Evolutionary conservation across 2,797 vertebrate genomes (phyloP).

Genomic region (Diplodus sargus): DNA sequence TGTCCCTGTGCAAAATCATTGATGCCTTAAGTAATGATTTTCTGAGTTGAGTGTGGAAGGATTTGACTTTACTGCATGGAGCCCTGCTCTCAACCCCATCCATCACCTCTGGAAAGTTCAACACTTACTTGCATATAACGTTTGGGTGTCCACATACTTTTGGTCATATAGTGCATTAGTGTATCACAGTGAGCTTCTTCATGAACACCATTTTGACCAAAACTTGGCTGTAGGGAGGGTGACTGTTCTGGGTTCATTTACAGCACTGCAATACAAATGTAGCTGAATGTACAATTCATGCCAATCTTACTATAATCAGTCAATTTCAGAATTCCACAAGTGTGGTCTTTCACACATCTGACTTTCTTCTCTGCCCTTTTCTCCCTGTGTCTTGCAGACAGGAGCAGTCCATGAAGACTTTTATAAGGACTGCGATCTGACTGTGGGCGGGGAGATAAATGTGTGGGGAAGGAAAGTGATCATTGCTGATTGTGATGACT

Average conservation of each 20-base stretch:
- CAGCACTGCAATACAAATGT: not conserved
- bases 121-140: not conserved
- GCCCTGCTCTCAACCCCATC: too few relatives aligned
- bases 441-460: slow-evolving; percentile 88
- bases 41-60: too few relatives aligned
- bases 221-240: not conserved
- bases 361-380: too few relatives aligned
- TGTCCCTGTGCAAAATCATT: too few relatives aligned
- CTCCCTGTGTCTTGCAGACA: slow-evolving; percentile 78
- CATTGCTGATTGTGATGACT: slow-evolving; percentile 93
- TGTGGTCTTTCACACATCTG: not conserved
- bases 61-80: too few relatives aligned
- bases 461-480: slow-evolving; percentile 91
- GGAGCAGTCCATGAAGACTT: slow-evolving; percentile 87
- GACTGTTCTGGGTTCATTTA: not conserved
- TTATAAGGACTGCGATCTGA: slow-evolving; percentile 92
- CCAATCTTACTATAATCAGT: not conserved
- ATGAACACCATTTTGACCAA: not conserved
- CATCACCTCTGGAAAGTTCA: not conserved
- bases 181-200: not conserved
- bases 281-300: not conserved
- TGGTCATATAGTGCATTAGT: not conserved
- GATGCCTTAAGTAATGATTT: too few relatives aligned
- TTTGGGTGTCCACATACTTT: not conserved
- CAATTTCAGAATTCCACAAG: not conserved